Evolutionary conservation across 30 jellyfish, hydroid and myxozoan genomes (phyloP).

Genomic region (Aurelia aurita): DNA sequence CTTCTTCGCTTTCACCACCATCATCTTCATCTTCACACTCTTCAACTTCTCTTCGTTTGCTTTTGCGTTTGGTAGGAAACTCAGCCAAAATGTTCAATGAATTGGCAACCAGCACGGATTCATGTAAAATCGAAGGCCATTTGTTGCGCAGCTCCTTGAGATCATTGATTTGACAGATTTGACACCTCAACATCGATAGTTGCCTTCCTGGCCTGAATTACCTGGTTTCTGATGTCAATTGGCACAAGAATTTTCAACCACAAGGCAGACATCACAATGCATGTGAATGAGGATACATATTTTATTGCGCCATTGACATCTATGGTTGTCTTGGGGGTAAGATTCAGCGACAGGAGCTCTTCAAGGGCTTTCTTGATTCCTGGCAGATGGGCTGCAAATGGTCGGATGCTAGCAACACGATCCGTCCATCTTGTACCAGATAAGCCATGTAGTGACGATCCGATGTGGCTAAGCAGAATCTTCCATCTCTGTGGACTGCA

Average conservation of each 20-base stretch:
- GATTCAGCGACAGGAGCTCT: neutral
- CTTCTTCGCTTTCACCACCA: neutral
- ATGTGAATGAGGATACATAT: no score
- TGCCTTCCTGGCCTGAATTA: no score
- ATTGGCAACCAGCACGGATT: no score
- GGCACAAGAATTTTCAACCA: no score
- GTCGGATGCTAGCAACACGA: constrained; percentile 68
- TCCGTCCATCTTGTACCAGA: constrained; percentile 74
- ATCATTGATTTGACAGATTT: neutral
- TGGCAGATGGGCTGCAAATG: constrained; percentile 68
- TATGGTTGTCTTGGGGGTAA: no score
- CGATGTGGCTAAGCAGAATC: constrained; percentile 33
- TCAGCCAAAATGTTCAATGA: no score
- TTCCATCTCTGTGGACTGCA: constrained; percentile 51
- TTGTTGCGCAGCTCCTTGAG: constrained; percentile 34
- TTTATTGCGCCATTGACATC: no score
- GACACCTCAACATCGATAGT: constrained; percentile 9
- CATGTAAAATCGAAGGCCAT: no score
- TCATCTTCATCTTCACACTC: neutral
- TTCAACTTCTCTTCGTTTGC: neutral
- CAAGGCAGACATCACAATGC: no score
- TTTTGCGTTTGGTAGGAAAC: neutral
- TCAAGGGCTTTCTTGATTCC: constrained; percentile 9
- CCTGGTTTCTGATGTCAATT: no score
- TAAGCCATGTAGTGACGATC: constrained; percentile 58